These are phyloP conservation scores for Lepidotrigona ventralis DNA, from an alignment of 1,140 invertebrate species.

Conservation along the genomic window DNA sequence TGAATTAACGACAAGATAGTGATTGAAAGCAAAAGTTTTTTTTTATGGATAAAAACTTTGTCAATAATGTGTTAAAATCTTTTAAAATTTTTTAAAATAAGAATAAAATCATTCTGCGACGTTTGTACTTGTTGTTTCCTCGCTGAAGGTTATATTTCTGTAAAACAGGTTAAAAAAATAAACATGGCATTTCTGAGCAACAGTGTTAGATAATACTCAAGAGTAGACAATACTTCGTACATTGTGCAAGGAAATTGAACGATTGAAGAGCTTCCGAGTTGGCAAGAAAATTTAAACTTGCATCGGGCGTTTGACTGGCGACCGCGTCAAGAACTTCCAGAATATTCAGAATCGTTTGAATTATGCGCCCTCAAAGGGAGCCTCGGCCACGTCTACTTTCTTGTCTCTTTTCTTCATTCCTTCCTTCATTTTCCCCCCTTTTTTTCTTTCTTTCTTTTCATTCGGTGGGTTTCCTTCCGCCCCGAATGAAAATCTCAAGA, in stretches of 20 bases:
- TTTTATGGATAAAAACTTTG: too few species aligned
- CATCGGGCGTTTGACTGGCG: not conserved
- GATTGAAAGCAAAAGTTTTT: too few species aligned
- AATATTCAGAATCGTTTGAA: slow-evolving; percentile 14
- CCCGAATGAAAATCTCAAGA: slow-evolving; percentile 17
- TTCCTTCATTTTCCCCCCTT: not conserved
- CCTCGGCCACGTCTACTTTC: not conserved
- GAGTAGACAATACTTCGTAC: not conserved
- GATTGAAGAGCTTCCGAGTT: not conserved
- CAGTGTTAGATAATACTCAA: not conserved
- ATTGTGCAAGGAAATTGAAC: not conserved
- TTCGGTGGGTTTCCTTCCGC: not conserved
- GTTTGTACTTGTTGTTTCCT: too few species aligned
- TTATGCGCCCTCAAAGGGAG: not conserved
- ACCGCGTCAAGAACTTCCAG: not conserved
- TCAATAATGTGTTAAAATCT: too few species aligned
- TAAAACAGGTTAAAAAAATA: too few species aligned
- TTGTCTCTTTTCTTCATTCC: not conserved
- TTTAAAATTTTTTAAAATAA: too few species aligned
- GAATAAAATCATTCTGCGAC: too few species aligned
- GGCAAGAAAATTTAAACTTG: not conserved
- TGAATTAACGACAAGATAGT: too few species aligned
- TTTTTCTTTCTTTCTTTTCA: not conserved
- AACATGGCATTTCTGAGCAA: not conserved
- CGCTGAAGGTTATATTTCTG: too few species aligned